phyloP scores from a whole-genome alignment of 2,797 vertebrate species.

The Fundulus diaphanus region DNA sequence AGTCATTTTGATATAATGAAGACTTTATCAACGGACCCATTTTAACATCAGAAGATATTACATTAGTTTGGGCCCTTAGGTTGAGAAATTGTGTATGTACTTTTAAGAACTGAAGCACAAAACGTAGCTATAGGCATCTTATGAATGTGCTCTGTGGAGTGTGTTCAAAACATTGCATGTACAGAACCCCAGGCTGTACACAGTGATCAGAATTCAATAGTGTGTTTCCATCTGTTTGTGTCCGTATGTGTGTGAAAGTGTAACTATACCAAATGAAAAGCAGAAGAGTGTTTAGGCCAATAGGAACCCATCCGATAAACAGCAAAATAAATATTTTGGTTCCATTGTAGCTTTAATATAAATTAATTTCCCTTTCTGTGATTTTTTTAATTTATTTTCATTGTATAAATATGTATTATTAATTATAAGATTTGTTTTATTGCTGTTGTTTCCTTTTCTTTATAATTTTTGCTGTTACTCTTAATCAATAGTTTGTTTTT shows the following conservation, averaged over 20 bases:
- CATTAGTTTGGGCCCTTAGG: slow-evolving; percentile 46
- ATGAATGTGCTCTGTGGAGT: slow-evolving; percentile 33
- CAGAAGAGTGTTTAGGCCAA: slow-evolving; percentile 14
- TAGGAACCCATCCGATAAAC: neutral
- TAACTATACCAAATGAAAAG: slow-evolving; percentile 30
- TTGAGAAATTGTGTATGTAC: slow-evolving; percentile 37
- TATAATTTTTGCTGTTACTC: neutral
- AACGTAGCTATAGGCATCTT: slow-evolving; percentile 39
- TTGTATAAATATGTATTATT: neutral
- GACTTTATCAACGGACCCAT: slow-evolving; percentile 61
- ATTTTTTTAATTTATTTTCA: neutral
- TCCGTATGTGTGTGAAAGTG: slow-evolving; percentile 3
- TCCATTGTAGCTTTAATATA: neutral
- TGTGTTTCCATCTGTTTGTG: slow-evolving; percentile 45
- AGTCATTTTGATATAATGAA: slow-evolving; percentile 65
- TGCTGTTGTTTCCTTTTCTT: neutral
- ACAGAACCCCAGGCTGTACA: slow-evolving; percentile 49
- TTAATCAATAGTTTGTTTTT: neutral
- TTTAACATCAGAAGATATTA: slow-evolving; percentile 59
- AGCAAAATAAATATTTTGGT: neutral
- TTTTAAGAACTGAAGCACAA: slow-evolving; percentile 47
- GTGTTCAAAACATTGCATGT: slow-evolving; percentile 36
- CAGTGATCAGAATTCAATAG: slow-evolving; percentile 56
- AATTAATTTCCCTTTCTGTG: neutral
- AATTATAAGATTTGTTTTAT: neutral